Evolutionary conservation across 2,113 vertebrate genomes (phyloP).

Genomic region (Prietella phreatophila): DNA sequence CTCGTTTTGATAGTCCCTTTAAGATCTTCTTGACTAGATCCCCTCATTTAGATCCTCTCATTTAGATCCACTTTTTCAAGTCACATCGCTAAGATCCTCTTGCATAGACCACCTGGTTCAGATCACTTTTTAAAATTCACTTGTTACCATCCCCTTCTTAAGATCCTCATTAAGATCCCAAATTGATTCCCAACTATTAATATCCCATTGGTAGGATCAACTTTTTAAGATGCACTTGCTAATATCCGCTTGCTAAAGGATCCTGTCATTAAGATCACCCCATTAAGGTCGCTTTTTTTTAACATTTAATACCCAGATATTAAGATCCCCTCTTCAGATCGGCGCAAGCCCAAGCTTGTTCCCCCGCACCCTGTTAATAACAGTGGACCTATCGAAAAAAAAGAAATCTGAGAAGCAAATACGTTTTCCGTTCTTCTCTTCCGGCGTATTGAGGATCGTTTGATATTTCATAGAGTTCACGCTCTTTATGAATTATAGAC

Average conservation of each 20-base stretch:
- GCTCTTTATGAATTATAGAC: slow-evolving; percentile 29
- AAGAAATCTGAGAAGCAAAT: slow-evolving; percentile 35
- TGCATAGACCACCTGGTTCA: background rate
- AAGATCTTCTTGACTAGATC: background rate
- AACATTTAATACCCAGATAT: background rate
- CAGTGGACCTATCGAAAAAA: slow-evolving; percentile 51
- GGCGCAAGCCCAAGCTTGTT: slow-evolving; percentile 19
- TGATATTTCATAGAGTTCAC: slow-evolving; percentile 29
- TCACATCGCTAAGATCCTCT: background rate
- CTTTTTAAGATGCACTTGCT: background rate
- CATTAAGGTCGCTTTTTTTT: background rate
- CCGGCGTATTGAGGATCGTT: background rate
- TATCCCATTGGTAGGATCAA: background rate
- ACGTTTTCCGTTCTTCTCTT: slow-evolving; percentile 5
- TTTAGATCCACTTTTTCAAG: too few species aligned
- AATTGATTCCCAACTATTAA: background rate
- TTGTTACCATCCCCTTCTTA: too few species aligned
- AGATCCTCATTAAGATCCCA: background rate
- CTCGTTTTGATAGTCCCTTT: too few species aligned
- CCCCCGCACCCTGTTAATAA: slow-evolving; percentile 59
- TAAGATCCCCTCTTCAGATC: background rate
- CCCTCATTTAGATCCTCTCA: background rate
- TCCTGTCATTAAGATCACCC: background rate
- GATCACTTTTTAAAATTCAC: background rate
- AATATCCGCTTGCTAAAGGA: too few species aligned